Evolutionary conservation across 23 tunicate genomes (phyloP).

Genomic region (Botrylloides violaceus): DNA sequence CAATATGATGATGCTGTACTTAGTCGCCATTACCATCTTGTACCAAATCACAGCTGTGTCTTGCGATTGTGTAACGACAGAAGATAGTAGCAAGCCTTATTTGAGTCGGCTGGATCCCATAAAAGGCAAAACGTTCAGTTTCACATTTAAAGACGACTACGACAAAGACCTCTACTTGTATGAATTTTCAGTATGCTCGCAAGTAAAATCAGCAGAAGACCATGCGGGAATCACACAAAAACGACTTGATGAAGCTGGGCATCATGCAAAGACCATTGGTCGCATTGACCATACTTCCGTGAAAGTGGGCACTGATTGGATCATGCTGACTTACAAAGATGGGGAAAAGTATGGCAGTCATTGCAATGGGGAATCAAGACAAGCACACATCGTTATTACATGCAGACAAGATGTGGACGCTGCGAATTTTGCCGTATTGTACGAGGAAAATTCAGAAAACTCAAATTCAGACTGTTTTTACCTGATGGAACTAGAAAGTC

Average conservation of each 20-base stretch:
- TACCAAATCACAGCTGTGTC: background rate
- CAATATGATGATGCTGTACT: background rate
- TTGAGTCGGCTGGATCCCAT: background rate
- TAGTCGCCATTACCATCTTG: background rate
- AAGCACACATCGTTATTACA: conserved; percentile 68
- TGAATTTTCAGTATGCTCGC: conserved; percentile 23
- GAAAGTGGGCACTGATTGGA: conserved; percentile 73
- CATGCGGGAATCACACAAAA: conserved; percentile 45
- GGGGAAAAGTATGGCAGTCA: conserved; percentile 47
- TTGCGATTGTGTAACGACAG: background rate
- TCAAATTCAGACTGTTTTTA: conserved; percentile 45
- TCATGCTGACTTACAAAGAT: conserved; percentile 62
- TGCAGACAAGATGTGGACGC: conserved; percentile 38
- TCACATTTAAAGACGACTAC: background rate
- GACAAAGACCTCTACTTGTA: conserved; percentile 21
- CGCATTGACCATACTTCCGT: conserved; percentile 34
- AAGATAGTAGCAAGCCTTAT: background rate
- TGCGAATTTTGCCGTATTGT: conserved; percentile 43
- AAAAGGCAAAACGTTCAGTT: background rate
- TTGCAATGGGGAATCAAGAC: conserved; percentile 29
- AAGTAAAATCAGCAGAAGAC: background rate
- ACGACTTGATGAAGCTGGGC: background rate
- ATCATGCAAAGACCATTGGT: conserved; percentile 19
- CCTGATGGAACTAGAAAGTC: conserved; percentile 68
- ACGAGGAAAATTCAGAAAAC: conserved; percentile 51